These are phyloP conservation scores for Adineta ricciae DNA, from an alignment of 2,888 invertebrate species.

Conservation along the genomic window DNA sequence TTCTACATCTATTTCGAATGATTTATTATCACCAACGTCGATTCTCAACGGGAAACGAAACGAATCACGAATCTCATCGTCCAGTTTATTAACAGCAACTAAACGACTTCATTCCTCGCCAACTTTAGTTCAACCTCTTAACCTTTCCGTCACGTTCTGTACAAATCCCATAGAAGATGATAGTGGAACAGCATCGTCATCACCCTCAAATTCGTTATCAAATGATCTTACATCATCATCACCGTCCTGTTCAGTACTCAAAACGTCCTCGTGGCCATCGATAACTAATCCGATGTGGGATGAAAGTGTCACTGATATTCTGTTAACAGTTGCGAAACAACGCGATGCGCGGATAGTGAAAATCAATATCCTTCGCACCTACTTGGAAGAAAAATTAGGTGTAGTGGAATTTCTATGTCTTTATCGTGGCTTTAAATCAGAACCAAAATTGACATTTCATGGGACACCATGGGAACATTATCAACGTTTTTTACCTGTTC, in stretches of 20 bases:
- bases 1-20: background rate
- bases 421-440: slow-evolving; percentile 8
- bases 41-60: background rate
- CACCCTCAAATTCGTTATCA: background rate
- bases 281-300: background rate
- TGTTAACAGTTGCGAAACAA: slow-evolving; percentile 11
- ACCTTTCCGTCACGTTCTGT: background rate
- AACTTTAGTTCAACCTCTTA: background rate
- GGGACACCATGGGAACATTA: slow-evolving; percentile 8
- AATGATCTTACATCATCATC: background rate
- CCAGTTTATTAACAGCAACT: background rate
- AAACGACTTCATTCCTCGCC: background rate
- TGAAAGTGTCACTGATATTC: slow-evolving; percentile 1
- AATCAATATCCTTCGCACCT: background rate
- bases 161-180: background rate
- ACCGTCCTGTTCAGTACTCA: background rate
- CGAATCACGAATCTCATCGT: background rate
- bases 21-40: background rate
- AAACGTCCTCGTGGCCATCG: background rate
- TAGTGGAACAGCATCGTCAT: background rate
- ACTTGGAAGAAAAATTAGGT: slow-evolving; percentile 12
- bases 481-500: slow-evolving; percentile 9
- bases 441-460: slow-evolving; percentile 20
- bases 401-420: slow-evolving; percentile 18
- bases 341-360: background rate